Evolutionary conservation across 2,113 vertebrate genomes (phyloP), one percentile per base, ranked within the genome.

Genomic region (Dasyprocta punctata): DNA sequence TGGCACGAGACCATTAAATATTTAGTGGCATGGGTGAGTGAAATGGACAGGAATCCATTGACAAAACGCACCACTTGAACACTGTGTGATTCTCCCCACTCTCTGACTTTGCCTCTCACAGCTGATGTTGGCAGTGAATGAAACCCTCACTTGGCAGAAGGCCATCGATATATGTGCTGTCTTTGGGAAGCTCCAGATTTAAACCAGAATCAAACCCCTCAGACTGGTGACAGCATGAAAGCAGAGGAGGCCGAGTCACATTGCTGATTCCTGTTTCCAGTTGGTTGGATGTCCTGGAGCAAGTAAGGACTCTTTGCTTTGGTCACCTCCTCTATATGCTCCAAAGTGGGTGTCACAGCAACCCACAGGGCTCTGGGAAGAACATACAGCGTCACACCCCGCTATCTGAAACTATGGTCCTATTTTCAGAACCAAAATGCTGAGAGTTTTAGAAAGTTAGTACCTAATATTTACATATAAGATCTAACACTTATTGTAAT

Each of bases 71-170:
- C 95, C 41, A 92, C 49, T 56, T 78, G 83, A 83, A 77, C 20
- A 28, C 36, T 36, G 78, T 38, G 54, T 30, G 95, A 85, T 87
- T 75, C 75, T 44, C 95, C 87, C 84, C 86, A 17, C 54, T 71
- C 13, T 0, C 94, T 54, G 84, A 80, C 86, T 22, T 36, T 2
- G 22, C 84, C 93, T 94, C 52, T 92, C 96, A 89, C 63, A 86
- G 92, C 73, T 81, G 95, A 91, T 26, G 80, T 87, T 92, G 96
- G 84, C 97, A 73, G 38, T 49, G 73, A 94, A 63, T 17, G 38
- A 82, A 88, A 47, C 5, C 77, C 52, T 49, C 41, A 28, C 82
- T 52, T 92, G 92, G 92, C 82, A 44, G 77, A 71, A 94, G 58
- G 61, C 87, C 75, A 82, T 0, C 0, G 0, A 54, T 3, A 20